phyloP scores from a whole-genome alignment of 2,888 invertebrate genomes.

The Tetranychus truncatus region DNA sequence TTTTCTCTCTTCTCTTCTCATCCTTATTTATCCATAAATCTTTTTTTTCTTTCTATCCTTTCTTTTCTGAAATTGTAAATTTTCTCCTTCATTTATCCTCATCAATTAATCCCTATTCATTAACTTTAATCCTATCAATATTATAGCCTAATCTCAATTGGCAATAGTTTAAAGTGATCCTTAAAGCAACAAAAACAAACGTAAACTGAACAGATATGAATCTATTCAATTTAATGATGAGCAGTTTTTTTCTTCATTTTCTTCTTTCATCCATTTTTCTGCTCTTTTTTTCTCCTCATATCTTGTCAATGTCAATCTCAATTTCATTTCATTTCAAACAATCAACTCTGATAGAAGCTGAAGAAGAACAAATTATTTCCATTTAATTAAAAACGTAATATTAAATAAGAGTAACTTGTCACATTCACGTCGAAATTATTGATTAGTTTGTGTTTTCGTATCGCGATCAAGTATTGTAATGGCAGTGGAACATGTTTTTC shows the following conservation, averaged over 20 bases:
- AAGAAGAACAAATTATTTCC: too few species aligned
- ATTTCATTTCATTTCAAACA: too few species aligned
- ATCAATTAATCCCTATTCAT: background rate
- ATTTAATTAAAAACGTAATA: too few species aligned
- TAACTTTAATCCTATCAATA: background rate
- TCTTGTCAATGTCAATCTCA: background rate
- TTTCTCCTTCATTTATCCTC: background rate
- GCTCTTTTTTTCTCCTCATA: background rate
- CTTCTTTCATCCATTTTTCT: background rate
- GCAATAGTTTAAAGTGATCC: background rate
- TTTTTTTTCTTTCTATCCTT: background rate
- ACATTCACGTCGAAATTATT: too few species aligned
- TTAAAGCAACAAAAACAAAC: background rate
- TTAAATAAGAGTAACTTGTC: too few species aligned
- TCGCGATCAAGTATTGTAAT: too few species aligned
- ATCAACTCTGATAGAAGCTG: too few species aligned
- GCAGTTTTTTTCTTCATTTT: background rate
- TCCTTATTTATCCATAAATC: background rate
- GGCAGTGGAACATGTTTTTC: too few species aligned
- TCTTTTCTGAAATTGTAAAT: background rate
- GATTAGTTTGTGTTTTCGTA: too few species aligned
- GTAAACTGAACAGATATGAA: background rate
- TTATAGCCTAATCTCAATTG: background rate
- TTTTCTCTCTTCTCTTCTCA: background rate
- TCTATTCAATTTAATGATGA: background rate